phyloP scores from a whole-genome alignment of 2,797 vertebrate species.

The Valencia hispanica region DNA sequence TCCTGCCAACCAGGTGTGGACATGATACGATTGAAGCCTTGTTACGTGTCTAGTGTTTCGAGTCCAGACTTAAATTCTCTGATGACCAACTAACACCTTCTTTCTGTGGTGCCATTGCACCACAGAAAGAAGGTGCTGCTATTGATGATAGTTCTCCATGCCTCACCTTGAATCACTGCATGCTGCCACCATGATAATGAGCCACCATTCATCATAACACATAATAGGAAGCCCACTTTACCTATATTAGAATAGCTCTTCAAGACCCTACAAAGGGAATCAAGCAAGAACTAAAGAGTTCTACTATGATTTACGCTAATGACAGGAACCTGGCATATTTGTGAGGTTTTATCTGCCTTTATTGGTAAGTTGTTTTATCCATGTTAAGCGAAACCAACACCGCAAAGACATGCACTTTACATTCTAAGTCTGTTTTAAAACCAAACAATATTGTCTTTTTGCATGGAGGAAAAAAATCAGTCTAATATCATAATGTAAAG shows the following conservation, averaged over 20 bases:
- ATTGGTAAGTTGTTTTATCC: not conserved
- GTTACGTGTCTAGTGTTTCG: not conserved
- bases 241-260: not conserved
- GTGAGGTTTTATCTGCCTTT: not conserved
- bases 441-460: constrained; percentile 4
- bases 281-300: not conserved
- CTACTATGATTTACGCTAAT: not conserved
- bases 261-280: not conserved
- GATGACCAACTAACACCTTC: not conserved
- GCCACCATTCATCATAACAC: not conserved
- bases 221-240: not conserved
- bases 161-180: not conserved
- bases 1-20: not conserved
- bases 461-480: constrained; percentile 1
- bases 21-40: not conserved
- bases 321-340: too few relatives aligned
- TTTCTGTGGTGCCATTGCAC: not conserved
- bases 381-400: not conserved
- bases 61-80: not conserved
- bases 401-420: constrained; percentile 1
- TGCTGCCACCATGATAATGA: not conserved
- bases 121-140: not conserved
- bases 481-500: constrained; percentile 16
- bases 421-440: constrained; percentile 15
- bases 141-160: not conserved